phyloP scores from a whole-genome alignment of 2,888 invertebrate genomes.

The Scaptomyza tumidula region DNA sequence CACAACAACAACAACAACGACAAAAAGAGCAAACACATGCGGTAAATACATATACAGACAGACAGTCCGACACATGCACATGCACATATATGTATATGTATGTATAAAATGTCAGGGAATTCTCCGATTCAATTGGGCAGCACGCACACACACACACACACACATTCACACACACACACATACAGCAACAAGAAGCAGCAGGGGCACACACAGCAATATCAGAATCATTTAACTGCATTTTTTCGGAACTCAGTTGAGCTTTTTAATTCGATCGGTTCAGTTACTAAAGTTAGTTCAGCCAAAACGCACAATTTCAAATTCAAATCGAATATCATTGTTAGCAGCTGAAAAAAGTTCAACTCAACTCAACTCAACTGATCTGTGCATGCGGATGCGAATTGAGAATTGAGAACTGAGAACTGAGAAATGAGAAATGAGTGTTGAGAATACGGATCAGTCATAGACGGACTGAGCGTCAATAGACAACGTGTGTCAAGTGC shows the following conservation, averaged over 20 bases:
- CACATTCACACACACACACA: constrained; percentile 12
- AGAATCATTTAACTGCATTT: constrained; percentile 81
- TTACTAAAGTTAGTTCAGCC: constrained; percentile 82
- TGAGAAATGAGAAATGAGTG: background rate
- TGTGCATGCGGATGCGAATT: constrained; percentile 17
- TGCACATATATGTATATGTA: constrained; percentile 19
- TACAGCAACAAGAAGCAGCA: constrained; percentile 25
- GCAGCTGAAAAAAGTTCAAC: constrained; percentile 20
- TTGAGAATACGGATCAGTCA: constrained; percentile 28
- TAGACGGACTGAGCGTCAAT: constrained; percentile 17
- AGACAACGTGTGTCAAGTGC: constrained; percentile 23
- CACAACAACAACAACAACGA: constrained; percentile 14
- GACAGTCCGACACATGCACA: constrained; percentile 8
- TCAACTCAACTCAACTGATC: background rate
- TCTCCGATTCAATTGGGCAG: constrained; percentile 84
- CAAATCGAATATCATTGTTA: constrained; percentile 28
- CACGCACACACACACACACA: constrained; percentile 44
- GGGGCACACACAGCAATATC: constrained; percentile 32
- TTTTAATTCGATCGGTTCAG: constrained; percentile 85
- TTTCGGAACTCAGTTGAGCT: constrained; percentile 85
- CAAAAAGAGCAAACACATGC: constrained; percentile 56
- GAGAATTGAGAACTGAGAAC: too few relatives aligned
- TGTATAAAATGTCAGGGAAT: constrained; percentile 44
- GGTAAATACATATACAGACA: constrained; percentile 25
- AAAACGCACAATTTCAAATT: constrained; percentile 75